A percentile compares a stretch with the other conserved stretches of the same genome.
phyloP scores from a whole-genome alignment of 2,888 invertebrate genomes.

The Heliconius charithonia region DNA sequence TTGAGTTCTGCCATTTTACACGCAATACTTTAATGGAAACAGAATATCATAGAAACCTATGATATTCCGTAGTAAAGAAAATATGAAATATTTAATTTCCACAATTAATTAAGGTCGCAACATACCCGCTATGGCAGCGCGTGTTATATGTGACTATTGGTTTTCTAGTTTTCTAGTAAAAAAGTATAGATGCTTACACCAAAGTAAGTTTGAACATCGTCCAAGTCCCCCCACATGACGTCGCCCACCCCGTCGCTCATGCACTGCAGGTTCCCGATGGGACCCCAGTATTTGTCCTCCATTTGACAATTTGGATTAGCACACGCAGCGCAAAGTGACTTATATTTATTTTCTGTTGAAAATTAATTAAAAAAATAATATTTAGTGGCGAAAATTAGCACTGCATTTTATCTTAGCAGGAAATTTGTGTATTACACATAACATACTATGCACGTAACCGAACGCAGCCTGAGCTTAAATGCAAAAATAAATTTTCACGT shows the following conservation, averaged over 20 bases:
- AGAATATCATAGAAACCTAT: too few relatives aligned
- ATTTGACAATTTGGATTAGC: conserved; percentile 82
- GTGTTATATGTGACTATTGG: too few relatives aligned
- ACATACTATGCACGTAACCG: too few relatives aligned
- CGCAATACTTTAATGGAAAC: not conserved
- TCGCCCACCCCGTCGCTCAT: conserved; percentile 91
- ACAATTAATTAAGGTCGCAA: not conserved
- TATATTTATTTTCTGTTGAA: conserved; percentile 77
- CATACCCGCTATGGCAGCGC: too few relatives aligned
- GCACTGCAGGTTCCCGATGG: conserved; percentile 91
- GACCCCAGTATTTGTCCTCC: conserved; percentile 92
- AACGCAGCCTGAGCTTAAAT: too few relatives aligned
- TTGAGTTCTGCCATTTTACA: not conserved
- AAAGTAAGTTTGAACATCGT: conserved; percentile 87
- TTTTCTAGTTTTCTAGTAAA: too few relatives aligned
- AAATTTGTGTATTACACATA: not conserved
- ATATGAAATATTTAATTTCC: not conserved
- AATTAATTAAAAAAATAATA: not conserved
- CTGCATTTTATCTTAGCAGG: not conserved
- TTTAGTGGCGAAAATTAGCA: too few relatives aligned
- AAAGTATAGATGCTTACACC: conserved; percentile 68
- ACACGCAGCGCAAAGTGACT: conserved; percentile 89
- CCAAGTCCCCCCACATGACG: conserved; percentile 91
- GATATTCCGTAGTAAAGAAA: not conserved
- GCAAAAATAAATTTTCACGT: too few relatives aligned